phyloP scores from a whole-genome alignment of 64 coral and sea anemone species.

The Anthopleura sola region DNA sequence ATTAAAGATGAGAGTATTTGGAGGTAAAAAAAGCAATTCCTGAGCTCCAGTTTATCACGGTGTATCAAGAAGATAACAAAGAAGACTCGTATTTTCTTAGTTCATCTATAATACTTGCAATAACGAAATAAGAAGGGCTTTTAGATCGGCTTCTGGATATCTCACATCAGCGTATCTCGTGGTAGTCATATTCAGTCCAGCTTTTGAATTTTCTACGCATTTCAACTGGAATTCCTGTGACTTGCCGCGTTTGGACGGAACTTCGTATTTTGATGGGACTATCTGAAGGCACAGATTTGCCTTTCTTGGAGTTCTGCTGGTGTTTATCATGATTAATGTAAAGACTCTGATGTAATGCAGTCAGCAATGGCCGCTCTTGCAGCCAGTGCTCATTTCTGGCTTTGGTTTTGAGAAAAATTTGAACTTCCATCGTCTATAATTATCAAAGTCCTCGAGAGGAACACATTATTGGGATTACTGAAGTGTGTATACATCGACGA shows the following conservation, averaged over 20 bases:
- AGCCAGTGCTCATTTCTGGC: slow-evolving; percentile 67
- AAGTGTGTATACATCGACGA: slow-evolving; percentile 38
- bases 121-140: slow-evolving; percentile 60
- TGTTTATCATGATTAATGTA: slow-evolving; percentile 67
- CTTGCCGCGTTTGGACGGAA: slow-evolving; percentile 22
- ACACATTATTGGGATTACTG: slow-evolving; percentile 43
- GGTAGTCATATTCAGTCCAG: slow-evolving; percentile 67
- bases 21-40: slow-evolving; percentile 41
- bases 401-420: slow-evolving; percentile 71
- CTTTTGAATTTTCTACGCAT: slow-evolving; percentile 60
- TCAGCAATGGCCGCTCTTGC: slow-evolving; percentile 90
- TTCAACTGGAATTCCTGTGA: slow-evolving; percentile 35
- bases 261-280: slow-evolving; percentile 61
- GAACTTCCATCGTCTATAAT: neutral
- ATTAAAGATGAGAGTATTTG: slow-evolving; percentile 73
- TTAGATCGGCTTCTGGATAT: slow-evolving; percentile 58
- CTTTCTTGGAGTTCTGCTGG: slow-evolving; percentile 78
- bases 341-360: slow-evolving; percentile 91
- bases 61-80: slow-evolving; percentile 11
- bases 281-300: slow-evolving; percentile 54
- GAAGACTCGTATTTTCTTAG: slow-evolving; percentile 11
- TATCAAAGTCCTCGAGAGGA: slow-evolving; percentile 16
- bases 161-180: slow-evolving; percentile 56
- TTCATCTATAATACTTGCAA: slow-evolving; percentile 39
- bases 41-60: slow-evolving; percentile 39